Base-by-base conservation (phyloP, 2,797 vertebrate genomes). In the Lagocephalus sceleratus region DNA sequence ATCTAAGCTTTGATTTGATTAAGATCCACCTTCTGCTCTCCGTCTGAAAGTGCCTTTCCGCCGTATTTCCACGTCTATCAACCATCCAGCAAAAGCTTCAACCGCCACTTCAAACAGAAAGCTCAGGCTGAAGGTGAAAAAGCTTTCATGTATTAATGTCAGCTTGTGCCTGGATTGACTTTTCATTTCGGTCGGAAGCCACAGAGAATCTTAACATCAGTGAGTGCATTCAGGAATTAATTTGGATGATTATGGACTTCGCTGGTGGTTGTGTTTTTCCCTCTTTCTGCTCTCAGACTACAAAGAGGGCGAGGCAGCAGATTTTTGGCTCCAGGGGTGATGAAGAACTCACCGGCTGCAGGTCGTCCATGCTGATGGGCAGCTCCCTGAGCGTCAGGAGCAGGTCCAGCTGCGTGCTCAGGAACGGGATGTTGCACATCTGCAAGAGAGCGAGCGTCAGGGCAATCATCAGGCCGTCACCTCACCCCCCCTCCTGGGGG, bases 391-490 rank as follows among this genome's bases (percentile, higher is more conserved):
- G 60, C 2, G 73, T 87, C 72, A 94, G 86, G 78, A 94, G 85
- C 42, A 93, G 88, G 80, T 92, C 92, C 54, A 94, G n/a, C 47
- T 88, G 90, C 44, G 85, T 71, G 69, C 89, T 91, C 78, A 93
- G 76, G 76, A 85, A 81, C 1, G 92, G 82, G 73, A 95, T 94
- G 81, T 90, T 87, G 67, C 92, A 97, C 92, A 94, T 92, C 94
- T 94, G 82, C 29, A 68, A 44, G 40, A 57, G 25, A 66, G 51
- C 62, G 66, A 14, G 71, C 7, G 49, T 5, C 23, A 61, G 20
- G 14, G 12, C 46, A 63, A 60, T 63, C 53, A 64, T 69, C 40
- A 42, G 53, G 54, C 48, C 58, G 63, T 50, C 43, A n/a, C n/a
- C n/a, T 35, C 32, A 35, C 14, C 32, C 32, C 32, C 32, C 32